These are phyloP conservation scores for Oxytorus armatus DNA, from an alignment of 2,888 invertebrate genomes.

Conservation along the genomic window DNA sequence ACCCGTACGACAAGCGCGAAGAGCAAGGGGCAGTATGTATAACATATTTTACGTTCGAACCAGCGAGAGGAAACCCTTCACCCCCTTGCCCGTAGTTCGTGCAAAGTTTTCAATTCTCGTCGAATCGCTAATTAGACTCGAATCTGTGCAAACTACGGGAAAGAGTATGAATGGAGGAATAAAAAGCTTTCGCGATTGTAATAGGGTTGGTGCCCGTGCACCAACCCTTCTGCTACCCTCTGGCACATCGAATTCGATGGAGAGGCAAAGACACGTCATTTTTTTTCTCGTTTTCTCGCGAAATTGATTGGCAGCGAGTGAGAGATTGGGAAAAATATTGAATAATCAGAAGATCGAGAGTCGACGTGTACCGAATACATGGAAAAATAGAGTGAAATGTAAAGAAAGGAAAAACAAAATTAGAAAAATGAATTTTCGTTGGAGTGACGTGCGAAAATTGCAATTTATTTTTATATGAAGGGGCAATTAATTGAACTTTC, in stretches of 20 bases:
- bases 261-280: too few species aligned
- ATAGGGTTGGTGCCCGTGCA: background rate
- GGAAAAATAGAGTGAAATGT: too few species aligned
- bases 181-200: constrained; percentile 1
- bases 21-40: background rate
- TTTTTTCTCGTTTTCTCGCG: background rate
- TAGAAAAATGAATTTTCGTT: too few species aligned
- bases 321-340: constrained; percentile 37
- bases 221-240: too few species aligned
- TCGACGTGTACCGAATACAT: constrained; percentile 13
- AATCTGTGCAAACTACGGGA: background rate
- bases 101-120: constrained; percentile 20
- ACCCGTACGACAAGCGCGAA: background rate
- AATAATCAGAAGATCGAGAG: constrained; percentile 14
- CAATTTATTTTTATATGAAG: too few species aligned
- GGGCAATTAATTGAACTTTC: too few species aligned
- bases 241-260: too few species aligned
- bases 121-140: constrained; percentile 35
- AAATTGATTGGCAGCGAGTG: constrained; percentile 40
- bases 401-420: too few species aligned
- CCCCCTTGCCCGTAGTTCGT: too few species aligned
- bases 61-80: too few species aligned
- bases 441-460: too few species aligned
- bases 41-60: too few species aligned
- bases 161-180: background rate